Percentiles rank a stretch among this genome's conserved stretches.
These are phyloP conservation scores for Anguilla pacifica DNA, from an alignment of 2,797 vertebrate species.

Conservation along the genomic window DNA sequence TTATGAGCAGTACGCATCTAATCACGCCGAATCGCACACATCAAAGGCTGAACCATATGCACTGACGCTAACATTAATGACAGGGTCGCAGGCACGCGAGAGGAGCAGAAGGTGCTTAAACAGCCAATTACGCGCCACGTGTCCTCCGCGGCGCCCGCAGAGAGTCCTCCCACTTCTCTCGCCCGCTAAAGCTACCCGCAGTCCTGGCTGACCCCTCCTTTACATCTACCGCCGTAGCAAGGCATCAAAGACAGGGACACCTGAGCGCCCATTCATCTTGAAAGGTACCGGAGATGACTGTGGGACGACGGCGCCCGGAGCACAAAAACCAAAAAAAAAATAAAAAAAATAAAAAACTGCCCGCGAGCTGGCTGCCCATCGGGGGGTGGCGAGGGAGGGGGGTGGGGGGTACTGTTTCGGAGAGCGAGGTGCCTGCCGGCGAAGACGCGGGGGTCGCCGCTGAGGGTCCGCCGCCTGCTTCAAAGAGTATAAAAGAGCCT, in stretches of 20 bases:
- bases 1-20: neutral
- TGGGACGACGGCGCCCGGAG: neutral
- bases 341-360: neutral
- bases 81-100: neutral
- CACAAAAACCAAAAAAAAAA: neutral
- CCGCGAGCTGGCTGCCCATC: neutral
- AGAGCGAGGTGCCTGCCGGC: neutral
- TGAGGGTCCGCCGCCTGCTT: neutral
- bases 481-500: slow-evolving; percentile 11
- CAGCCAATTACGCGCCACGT: neutral
- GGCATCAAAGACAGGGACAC: neutral
- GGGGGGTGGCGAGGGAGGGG: neutral
- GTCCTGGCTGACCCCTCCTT: neutral
- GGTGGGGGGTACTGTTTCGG: neutral
- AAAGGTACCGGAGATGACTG: neutral
- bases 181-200: neutral
- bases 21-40: neutral
- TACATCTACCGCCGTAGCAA: neutral
- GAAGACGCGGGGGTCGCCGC: neutral
- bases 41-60: neutral
- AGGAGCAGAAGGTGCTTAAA: neutral
- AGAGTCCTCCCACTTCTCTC: neutral
- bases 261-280: slow-evolving; percentile 7
- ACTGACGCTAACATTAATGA: neutral
- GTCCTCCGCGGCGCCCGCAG: neutral